Evolutionary conservation across 2,797 vertebrate genomes (phyloP).

Genomic region (Epinephelus awoara): DNA sequence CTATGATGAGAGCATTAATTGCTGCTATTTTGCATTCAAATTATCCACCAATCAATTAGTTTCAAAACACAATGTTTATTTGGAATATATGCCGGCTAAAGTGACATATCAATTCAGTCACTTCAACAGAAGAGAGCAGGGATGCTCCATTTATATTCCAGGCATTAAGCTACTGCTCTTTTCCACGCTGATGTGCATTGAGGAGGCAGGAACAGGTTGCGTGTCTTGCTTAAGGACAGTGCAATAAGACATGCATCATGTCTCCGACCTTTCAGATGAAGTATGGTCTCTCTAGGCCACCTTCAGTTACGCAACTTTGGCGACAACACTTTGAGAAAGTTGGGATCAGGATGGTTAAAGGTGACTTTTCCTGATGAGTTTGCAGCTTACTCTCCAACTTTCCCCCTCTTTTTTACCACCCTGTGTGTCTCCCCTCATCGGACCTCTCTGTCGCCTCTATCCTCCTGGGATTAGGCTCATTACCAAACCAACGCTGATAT

Average conservation of each 20-base stretch:
- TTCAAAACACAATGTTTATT: conserved; percentile 57
- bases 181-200: conserved; percentile 13
- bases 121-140: conserved; percentile 27
- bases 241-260: conserved; percentile 46
- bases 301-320: background rate
- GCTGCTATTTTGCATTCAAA: conserved; percentile 73
- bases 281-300: conserved; percentile 13
- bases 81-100: conserved; percentile 1
- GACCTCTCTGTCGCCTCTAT: conserved; percentile 30
- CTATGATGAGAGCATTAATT: conserved; percentile 65
- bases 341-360: conserved; percentile 40
- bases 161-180: conserved; percentile 37
- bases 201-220: conserved; percentile 24
- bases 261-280: conserved; percentile 55
- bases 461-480: conserved; percentile 70
- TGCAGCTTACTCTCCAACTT: conserved; percentile 36
- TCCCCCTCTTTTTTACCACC: conserved; percentile 28
- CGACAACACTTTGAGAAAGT: conserved; percentile 19
- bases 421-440: conserved; percentile 1
- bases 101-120: conserved; percentile 41
- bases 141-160: conserved; percentile 43
- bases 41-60: conserved; percentile 69
- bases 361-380: conserved; percentile 56
- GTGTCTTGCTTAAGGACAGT: conserved; percentile 31
- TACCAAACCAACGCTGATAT: conserved; percentile 65